A percentile compares a stretch with the other conserved stretches of the same genome.
phyloP scores from a whole-genome alignment of 2,797 vertebrate species.

The Picus viridis region DNA sequence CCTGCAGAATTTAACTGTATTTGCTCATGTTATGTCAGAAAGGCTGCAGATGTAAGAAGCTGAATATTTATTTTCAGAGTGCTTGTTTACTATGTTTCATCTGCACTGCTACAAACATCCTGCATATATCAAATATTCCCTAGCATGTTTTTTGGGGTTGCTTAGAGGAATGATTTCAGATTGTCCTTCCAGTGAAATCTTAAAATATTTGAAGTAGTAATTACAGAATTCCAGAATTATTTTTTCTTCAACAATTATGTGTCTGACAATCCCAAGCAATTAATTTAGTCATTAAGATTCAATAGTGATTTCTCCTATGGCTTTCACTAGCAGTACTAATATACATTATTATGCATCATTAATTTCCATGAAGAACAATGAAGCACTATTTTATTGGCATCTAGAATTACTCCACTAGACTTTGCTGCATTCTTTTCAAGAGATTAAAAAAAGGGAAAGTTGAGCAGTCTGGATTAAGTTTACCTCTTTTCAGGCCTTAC shows the following conservation, averaged over 20 bases:
- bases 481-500: neutral
- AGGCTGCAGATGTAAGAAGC: neutral
- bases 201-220: slow-evolving; percentile 73
- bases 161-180: slow-evolving; percentile 59
- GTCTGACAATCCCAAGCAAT: slow-evolving; percentile 75
- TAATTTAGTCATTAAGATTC: slow-evolving; percentile 80
- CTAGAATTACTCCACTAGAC: slow-evolving; percentile 48
- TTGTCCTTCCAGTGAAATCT: slow-evolving; percentile 52
- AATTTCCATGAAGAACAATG: slow-evolving; percentile 78
- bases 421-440: slow-evolving; percentile 44
- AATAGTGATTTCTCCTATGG: slow-evolving; percentile 73
- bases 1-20: neutral
- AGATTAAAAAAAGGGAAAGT: slow-evolving; percentile 14
- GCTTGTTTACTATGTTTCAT: neutral
- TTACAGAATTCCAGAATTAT: slow-evolving; percentile 77
- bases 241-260: slow-evolving; percentile 77
- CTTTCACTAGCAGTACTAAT: slow-evolving; percentile 70
- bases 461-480: slow-evolving; percentile 2
- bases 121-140: neutral
- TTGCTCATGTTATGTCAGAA: neutral
- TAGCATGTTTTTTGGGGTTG: neutral
- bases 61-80: neutral
- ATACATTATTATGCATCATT: slow-evolving; percentile 72
- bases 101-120: neutral
- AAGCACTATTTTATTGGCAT: slow-evolving; percentile 70